Conservation (phyloP, 2,888 invertebrate genomes). For the Leucophora obtusa region DNA sequence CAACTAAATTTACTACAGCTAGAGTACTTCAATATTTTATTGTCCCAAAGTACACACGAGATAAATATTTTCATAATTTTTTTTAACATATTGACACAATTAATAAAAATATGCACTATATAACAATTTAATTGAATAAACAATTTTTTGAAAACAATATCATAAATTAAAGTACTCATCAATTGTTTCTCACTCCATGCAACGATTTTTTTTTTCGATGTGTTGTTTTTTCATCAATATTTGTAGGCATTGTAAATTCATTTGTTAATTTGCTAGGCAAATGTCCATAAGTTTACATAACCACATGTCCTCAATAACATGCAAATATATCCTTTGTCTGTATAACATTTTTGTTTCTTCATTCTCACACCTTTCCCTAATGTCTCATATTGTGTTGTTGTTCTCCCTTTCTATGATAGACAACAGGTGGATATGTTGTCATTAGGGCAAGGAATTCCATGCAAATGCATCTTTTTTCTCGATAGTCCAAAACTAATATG, state of each 20-base stretch:
- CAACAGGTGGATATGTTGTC: conserved; percentile 56
- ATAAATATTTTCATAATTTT: background rate
- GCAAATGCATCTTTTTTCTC: too few relatives aligned
- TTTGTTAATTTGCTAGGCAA: conserved; percentile 71
- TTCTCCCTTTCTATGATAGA: conserved; percentile 1
- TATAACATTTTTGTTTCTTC: background rate
- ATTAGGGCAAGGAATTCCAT: too few relatives aligned
- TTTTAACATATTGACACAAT: conserved; percentile 42
- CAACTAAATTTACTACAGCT: too few relatives aligned
- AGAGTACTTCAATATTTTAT: too few relatives aligned
- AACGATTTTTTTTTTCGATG: conserved; percentile 40
- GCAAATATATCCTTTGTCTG: background rate
- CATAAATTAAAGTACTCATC: conserved; percentile 64
- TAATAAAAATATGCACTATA: conserved; percentile 22
- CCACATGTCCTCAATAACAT: conserved; percentile 55
- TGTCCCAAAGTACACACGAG: background rate
- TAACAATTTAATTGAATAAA: conserved; percentile 10
- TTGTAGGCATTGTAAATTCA: conserved; percentile 61
- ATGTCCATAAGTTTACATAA: conserved; percentile 64
- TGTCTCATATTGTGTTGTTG: conserved; percentile 17
- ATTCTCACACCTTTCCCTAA: background rate
- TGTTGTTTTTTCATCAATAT: conserved; percentile 26
- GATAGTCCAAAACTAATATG: too few relatives aligned
- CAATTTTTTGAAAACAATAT: conserved; percentile 6
- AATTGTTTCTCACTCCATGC: background rate